Base-by-base conservation (phyloP, 2,797 vertebrate genomes). In the Tarsius wallacei region DNA sequence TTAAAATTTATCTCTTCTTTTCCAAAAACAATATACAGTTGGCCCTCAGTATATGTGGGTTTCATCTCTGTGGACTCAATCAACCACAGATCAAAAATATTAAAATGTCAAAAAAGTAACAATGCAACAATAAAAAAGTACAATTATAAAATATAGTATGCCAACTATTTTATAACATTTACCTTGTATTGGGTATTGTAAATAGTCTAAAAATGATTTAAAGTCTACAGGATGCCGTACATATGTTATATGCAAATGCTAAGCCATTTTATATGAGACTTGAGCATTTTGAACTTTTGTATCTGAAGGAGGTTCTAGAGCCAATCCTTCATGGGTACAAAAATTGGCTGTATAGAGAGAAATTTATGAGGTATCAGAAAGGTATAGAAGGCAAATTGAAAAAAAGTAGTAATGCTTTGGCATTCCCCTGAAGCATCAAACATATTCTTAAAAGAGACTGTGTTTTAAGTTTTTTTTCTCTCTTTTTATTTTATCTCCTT, bases 401-500 rank as follows among this genome's bases (percentile, higher is more conserved):
- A 42, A 42, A 42, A 42, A 77, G 31, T 94, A 77, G 83, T 83
- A 74, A 74, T 78, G 24, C n/a, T 80, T 90, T 73, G 86, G 33
- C 21, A 21, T 66, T 81, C 16, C 28, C 33, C 24, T 73, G 33
- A 81, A 10, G 49, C 7, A 47, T 11, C 21, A 85, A 73, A 61
- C 47, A 17, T 49, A 24, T 86, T 80, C 13, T 33, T 84, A 93
- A 77, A 12, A 42, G 47, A 81, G 19, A 73, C 2, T 61, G 4
- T 42, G n/a, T n/a, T 55, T 12, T 26, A 28, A 47, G 57, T 73
- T 22, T 7, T 59, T 73, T 33, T 49, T 66, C 11, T 82, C 51
- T 36, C 57, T 21, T 5, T 26, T 51, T 85, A 4, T 16, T 49
- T 63, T 28, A 47, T 55, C 10, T 28, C 11, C 51, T 31, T 71